Conservation (phyloP, 2,113 vertebrate species). For the Oostethus manadensis region DNA sequence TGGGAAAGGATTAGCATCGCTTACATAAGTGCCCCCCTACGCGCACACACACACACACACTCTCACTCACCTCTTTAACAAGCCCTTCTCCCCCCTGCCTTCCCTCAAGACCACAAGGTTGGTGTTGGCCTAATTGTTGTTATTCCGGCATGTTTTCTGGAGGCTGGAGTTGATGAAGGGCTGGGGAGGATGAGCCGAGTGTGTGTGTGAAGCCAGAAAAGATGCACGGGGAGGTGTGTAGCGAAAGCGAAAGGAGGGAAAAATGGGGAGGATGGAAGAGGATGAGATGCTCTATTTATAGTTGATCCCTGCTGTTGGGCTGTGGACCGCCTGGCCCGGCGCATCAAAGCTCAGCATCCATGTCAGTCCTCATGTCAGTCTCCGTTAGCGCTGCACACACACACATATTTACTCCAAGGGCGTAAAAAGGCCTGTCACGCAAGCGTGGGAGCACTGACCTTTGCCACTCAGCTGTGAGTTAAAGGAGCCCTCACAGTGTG, state of each 20-base stretch:
- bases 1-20: conserved; percentile 61
- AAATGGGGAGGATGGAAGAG: conserved; percentile 14
- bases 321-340: conserved; percentile 40
- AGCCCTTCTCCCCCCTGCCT: conserved; percentile 21
- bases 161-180: conserved; percentile 7
- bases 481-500: conserved; percentile 23
- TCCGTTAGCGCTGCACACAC: conserved; percentile 31
- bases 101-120: conserved; percentile 33
- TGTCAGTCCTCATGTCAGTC: conserved; percentile 51
- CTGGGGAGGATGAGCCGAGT: background rate
- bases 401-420: conserved; percentile 12
- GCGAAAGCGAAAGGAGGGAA: conserved; percentile 26
- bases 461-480: conserved; percentile 21
- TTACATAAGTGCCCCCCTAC: conserved; percentile 50
- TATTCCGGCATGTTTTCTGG: conserved; percentile 15
- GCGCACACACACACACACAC: too few relatives aligned
- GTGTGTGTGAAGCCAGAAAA: conserved; percentile 6
- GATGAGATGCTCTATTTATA: conserved; percentile 62
- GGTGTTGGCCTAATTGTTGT: conserved; percentile 37
- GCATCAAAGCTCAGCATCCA: conserved; percentile 54
- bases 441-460: conserved; percentile 29
- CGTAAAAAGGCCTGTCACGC: conserved; percentile 14
- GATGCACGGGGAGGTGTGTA: conserved; percentile 24
- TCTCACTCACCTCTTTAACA: conserved; percentile 14
- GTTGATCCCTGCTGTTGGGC: conserved; percentile 62